Percentiles rank a stretch among this genome's conserved stretches.
These are phyloP conservation scores for Sinodicranocentrus sp. DNA, from an alignment of 2,888 invertebrate species.

Conservation along the genomic window DNA sequence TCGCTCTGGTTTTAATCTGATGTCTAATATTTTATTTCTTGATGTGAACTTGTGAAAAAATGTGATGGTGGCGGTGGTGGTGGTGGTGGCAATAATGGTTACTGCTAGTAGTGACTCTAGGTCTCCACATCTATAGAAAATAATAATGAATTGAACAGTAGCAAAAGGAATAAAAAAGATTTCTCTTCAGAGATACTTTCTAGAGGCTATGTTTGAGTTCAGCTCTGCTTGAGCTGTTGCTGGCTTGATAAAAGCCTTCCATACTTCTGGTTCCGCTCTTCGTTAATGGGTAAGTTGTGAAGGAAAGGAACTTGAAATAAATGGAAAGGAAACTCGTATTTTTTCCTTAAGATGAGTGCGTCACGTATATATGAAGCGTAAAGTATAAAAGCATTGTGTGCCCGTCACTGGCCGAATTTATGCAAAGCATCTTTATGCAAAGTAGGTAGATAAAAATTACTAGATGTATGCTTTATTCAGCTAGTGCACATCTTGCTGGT, in stretches of 20 bases:
- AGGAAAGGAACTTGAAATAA: conserved; percentile 48
- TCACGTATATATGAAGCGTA: not conserved
- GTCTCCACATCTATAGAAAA: conserved; percentile 5
- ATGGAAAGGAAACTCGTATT: conserved; percentile 53
- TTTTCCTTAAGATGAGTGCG: conserved; percentile 19
- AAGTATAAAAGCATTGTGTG: not conserved
- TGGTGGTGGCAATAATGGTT: conserved; percentile 52
- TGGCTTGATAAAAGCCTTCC: not conserved
- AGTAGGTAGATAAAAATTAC: conserved; percentile 60
- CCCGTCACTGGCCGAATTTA: conserved; percentile 13
- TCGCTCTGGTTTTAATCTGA: conserved; percentile 68
- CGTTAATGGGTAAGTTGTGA: not conserved
- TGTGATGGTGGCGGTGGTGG: conserved; percentile 55
- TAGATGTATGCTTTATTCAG: not conserved
- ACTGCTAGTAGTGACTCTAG: conserved; percentile 11
- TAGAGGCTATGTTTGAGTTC: not conserved
- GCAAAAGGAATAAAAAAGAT: conserved; percentile 8
- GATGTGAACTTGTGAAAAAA: conserved; percentile 61
- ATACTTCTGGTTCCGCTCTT: not conserved
- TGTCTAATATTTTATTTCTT: conserved; percentile 68
- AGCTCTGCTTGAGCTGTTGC: not conserved
- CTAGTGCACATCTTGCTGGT: not conserved
- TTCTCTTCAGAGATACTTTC: not conserved
- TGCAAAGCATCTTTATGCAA: conserved; percentile 54
- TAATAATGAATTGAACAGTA: conserved; percentile 27